A percentile compares a stretch with the other conserved stretches of the same genome.
Evolutionary conservation across 1,140 invertebrate species (phyloP).

Genomic region (Bombus consobrinus): DNA sequence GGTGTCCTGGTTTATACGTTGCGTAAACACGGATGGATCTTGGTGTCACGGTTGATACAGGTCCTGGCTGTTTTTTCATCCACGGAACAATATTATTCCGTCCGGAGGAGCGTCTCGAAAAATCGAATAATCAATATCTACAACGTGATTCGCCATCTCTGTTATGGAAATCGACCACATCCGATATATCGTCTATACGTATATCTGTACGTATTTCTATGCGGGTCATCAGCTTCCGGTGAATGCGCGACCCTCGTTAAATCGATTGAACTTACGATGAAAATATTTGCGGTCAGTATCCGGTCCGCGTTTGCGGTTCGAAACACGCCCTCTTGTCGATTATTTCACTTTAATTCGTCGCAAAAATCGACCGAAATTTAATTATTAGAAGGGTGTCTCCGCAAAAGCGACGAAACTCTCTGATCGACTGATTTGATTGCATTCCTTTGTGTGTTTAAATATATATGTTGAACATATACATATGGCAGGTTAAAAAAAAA

Average conservation of each 20-base stretch:
- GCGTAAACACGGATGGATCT: constrained; percentile 8
- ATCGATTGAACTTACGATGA: constrained; percentile 41
- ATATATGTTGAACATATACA: no score
- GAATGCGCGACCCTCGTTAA: constrained; percentile 22
- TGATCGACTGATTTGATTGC: not conserved
- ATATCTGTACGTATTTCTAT: constrained; percentile 10
- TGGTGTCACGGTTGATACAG: constrained; percentile 18
- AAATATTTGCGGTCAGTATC: constrained; percentile 30
- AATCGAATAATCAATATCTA: constrained; percentile 61
- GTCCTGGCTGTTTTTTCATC: constrained; percentile 25
- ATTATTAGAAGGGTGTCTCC: not conserved
- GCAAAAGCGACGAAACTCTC: not conserved
- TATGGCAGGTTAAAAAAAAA: not conserved
- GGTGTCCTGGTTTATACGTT: not conserved
- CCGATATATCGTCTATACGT: constrained; percentile 1
- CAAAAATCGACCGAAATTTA: not conserved
- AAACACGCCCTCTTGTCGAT: not conserved
- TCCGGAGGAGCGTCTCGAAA: constrained; percentile 28
- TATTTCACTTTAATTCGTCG: not conserved
- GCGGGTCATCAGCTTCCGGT: constrained; percentile 10
- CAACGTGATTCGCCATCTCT: constrained; percentile 45
- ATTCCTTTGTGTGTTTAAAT: not conserved
- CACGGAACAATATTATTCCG: constrained; percentile 37
- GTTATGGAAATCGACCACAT: constrained; percentile 55
- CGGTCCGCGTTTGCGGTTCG: not conserved